These are phyloP conservation scores for Drosophila glabriapex DNA, from an alignment of 2,888 invertebrate species.

Conservation along the genomic window DNA sequence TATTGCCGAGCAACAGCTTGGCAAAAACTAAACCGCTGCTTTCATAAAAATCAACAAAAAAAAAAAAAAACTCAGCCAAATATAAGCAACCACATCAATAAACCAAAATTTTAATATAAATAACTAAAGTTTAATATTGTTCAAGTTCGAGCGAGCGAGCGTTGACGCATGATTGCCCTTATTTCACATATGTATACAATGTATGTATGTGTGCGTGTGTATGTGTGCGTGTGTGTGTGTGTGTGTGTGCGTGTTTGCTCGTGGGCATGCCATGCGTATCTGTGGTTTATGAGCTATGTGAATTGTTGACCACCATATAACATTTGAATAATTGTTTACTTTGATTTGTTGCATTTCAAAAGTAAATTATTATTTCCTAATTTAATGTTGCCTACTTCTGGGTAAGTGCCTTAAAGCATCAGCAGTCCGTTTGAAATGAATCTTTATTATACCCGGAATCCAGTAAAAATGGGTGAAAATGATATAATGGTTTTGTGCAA, in stretches of 20 bases:
- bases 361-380: neutral
- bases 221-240: neutral
- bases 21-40: conserved; percentile 55
- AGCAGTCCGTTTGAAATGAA: neutral
- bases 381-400: conserved; percentile 13
- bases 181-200: neutral
- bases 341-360: conserved; percentile 25
- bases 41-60: conserved; percentile 51
- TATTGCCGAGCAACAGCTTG: conserved; percentile 59
- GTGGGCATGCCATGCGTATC: conserved; percentile 7
- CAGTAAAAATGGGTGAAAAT: neutral
- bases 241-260: neutral
- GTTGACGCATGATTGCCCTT: conserved; percentile 15
- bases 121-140: conserved; percentile 72
- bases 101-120: conserved; percentile 78
- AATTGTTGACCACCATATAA: conserved; percentile 26
- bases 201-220: conserved; percentile 1
- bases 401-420: neutral
- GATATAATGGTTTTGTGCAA: no score
- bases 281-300: conserved; percentile 28
- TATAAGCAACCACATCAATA: conserved; percentile 72
- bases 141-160: conserved; percentile 20
- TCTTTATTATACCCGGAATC: no score
- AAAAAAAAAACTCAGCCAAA: conserved; percentile 40
- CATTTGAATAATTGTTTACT: conserved; percentile 46